Evolutionary conservation across 2,888 invertebrate genomes (phyloP), one percentile per base, ranked within the genome.

Genomic region (Macaria liturata): DNA sequence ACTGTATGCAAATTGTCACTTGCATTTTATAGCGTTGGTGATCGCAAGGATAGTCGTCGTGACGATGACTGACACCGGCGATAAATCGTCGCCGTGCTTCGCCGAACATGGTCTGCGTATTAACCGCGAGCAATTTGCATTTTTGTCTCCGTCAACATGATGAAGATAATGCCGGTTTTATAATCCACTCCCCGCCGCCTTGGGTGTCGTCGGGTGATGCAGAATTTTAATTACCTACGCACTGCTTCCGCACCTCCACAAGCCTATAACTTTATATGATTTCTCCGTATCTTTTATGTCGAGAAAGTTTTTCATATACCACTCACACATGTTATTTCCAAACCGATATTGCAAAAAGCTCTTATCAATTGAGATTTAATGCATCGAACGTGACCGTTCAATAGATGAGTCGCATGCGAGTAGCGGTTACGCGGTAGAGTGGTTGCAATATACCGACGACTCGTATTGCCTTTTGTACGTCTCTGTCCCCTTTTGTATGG

Each of bases 301-400:
- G 20, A 20, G 20, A 20, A 20, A 20, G 20, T 20, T 20, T 20
- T 20, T 20, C 20, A 20, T 20, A 20, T 20, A 20, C 20, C 20
- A 20, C 20, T 20, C 20, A 20, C 20, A 20, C 20, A 20, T 20
- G 20, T 20, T 20, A 20, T 20, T 20, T 20, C 20, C 20, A 20
- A 20, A 20, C 20, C 20, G 20, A 20, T 37, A 37, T 37, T 37
- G 34, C 34, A 6, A 37, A 37, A 56, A 59, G 54, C 44, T 58
- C 56, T 31, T 45, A 37, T 54, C 40, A 49, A 49, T 54, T 45
- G 57, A 58, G 67, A 72, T 73, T 79, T 76, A 69, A 67, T 69
- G 72, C 67, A 64, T 73, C 74, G 83, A 80, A 87, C 87, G 87
- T 87, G 88, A 84, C 86, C 63, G 69, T 70, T 84, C 72, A 82